Base-by-base conservation (phyloP, 2,888 invertebrate species). In the Pristionchus maxplancki region DNA sequence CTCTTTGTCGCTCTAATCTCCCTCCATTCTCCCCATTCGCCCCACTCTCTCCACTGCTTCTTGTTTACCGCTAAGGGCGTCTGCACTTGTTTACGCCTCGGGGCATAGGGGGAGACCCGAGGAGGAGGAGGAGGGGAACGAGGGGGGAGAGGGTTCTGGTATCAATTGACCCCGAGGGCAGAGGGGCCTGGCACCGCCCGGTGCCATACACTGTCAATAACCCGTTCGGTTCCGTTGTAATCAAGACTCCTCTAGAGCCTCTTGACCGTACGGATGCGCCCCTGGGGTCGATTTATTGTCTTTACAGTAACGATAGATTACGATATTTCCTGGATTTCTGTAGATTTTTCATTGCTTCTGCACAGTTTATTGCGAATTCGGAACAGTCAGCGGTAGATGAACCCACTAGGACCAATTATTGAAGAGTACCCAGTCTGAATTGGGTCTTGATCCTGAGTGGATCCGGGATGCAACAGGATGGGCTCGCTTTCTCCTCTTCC, bases 11-110 rank as follows among this genome's bases (percentile, higher is more conserved):
- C 28, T 48, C 44, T 48, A 24, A 40, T 34, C 44, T 48, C 48
- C 24, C 15, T 8, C 20, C 40, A 13, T 5, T 40, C 74, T 74
- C 74, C 48, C 44, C 24, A 48, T 48, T 44, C 44, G 0, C 28
- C 78, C 11, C 88, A 89, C 89, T 90, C 89, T 87, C 74, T 67
- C 67, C 9, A 9, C 53, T 62, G 53, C 83, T 83, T 83, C 85
- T 85, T 67, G 62, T 67, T 85, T 67, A 64, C 85, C 85, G 62
- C 62, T 85, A 48, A 64, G 62, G 62, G 85, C 67, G 64, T 40
- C 48, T n/a, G 67, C 44, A 85, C 67, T 85, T 85, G 85, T 85
- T 85, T 62, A 85, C 62, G 67, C 62, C 85, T 85, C 50, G 83
- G 78, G 78, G 48, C 78, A 78, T 48, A 48, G 78, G 40, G 24